These are phyloP conservation scores for Platycheirus albimanus DNA, from an alignment of 2,888 invertebrate species.

Conservation along the genomic window DNA sequence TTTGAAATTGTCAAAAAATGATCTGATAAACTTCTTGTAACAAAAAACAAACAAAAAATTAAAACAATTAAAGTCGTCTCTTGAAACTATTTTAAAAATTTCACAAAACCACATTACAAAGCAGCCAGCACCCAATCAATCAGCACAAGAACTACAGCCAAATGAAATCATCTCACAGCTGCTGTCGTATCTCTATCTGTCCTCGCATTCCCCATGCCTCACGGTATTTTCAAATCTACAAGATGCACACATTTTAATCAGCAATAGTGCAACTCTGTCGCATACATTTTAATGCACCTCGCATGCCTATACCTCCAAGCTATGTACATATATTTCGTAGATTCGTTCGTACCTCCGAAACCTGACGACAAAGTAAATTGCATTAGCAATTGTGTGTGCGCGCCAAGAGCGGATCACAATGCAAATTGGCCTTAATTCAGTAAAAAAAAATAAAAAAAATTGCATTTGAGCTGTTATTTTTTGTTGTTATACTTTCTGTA, in stretches of 20 bases:
- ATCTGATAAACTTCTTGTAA: too few species aligned
- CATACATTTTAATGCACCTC: slow-evolving; percentile 19
- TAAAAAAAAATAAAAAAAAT: slow-evolving; percentile 34
- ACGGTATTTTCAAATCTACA: slow-evolving; percentile 4
- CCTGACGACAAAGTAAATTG: slow-evolving; percentile 57
- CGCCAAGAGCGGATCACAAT: slow-evolving; percentile 55
- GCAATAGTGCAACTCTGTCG: slow-evolving; percentile 4
- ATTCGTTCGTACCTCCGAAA: slow-evolving; percentile 24
- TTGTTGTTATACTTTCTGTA: slow-evolving; percentile 4
- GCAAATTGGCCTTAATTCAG: slow-evolving; percentile 72
- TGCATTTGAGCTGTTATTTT: slow-evolving; percentile 25
- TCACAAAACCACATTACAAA: slow-evolving; percentile 8
- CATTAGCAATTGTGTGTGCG: slow-evolving; percentile 66
- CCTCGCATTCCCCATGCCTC: slow-evolving; percentile 9
- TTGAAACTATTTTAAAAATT: slow-evolving; percentile 7
- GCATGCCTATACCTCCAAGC: not conserved
- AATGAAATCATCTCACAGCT: slow-evolving; percentile 51
- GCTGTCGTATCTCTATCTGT: slow-evolving; percentile 51
- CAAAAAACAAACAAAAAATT: too few species aligned
- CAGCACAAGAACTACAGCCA: slow-evolving; percentile 23
- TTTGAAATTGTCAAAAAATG: too few species aligned
- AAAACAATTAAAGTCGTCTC: too few species aligned
- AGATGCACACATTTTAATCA: slow-evolving; percentile 42
- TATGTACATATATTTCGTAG: too few species aligned
- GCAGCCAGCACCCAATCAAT: slow-evolving; percentile 37